Conservation (phyloP, 2,888 invertebrate genomes). For the Scotopteryx bipunctaria region DNA sequence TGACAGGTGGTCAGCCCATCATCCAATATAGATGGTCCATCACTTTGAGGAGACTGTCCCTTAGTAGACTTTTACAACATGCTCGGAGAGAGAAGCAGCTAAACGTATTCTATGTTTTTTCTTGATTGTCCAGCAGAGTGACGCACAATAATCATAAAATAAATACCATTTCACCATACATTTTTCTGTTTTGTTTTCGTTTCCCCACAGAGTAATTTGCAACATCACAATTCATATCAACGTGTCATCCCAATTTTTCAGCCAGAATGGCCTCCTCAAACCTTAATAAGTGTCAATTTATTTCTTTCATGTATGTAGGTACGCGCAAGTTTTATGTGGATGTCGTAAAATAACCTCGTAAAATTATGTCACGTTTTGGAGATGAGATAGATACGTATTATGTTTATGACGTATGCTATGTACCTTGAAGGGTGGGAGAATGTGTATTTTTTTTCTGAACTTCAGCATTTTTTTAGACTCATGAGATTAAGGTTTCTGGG, state of each 20-base stretch:
- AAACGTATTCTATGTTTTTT: neutral
- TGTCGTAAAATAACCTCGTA: slow-evolving; percentile 26
- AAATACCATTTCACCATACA: neutral
- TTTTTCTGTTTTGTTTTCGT: neutral
- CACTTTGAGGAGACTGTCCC: too few relatives aligned
- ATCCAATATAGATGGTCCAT: too few relatives aligned
- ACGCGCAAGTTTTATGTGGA: slow-evolving; percentile 16
- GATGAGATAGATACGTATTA: slow-evolving; percentile 3
- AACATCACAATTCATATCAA: slow-evolving; percentile 7
- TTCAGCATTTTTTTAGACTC: neutral
- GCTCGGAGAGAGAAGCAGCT: too few relatives aligned
- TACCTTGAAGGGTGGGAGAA: neutral
- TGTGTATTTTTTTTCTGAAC: neutral
- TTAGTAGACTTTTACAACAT: too few relatives aligned
- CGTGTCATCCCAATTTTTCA: slow-evolving; percentile 20
- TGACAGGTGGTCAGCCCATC: too few relatives aligned
- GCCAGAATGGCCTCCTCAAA: slow-evolving; percentile 14
- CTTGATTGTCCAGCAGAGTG: too few relatives aligned
- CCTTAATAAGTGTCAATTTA: slow-evolving; percentile 31
- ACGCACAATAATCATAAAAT: neutral
- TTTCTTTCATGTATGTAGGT: slow-evolving; percentile 18
- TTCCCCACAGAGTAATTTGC: slow-evolving; percentile 5
- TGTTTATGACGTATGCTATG: neutral
- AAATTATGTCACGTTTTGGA: slow-evolving; percentile 27
- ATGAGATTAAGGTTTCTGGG: too few relatives aligned